These are phyloP conservation scores for Tethya wilhelma DNA, from an alignment of 37 sponge, comb jelly and placozoan species.

Conservation along the genomic window DNA sequence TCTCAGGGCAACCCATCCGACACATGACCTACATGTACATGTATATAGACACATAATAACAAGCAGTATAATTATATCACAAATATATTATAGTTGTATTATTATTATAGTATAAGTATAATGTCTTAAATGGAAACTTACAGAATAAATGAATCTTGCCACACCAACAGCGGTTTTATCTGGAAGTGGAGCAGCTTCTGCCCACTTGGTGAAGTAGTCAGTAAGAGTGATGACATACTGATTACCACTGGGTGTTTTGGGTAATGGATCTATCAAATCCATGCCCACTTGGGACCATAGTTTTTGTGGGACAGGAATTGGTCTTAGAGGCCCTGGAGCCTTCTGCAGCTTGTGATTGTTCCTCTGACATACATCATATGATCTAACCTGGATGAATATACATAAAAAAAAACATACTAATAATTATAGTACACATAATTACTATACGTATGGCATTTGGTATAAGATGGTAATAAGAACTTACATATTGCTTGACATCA, in stretches of 20 bases:
- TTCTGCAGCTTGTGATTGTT: conserved; percentile 17
- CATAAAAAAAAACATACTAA: too few relatives aligned
- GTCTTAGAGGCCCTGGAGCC: conserved; percentile 18
- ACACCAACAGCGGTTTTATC: conserved; percentile 41
- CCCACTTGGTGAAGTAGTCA: conserved; percentile 62
- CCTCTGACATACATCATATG: too few relatives aligned
- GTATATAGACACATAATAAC: not conserved
- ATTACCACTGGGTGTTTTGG: conserved; percentile 17
- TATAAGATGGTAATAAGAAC: too few relatives aligned
- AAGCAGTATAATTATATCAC: not conserved
- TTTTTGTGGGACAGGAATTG: conserved; percentile 29
- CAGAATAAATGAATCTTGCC: conserved; percentile 28
- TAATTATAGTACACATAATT: too few relatives aligned
- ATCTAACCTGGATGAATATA: too few relatives aligned
- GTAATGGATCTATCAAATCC: conserved; percentile 41
- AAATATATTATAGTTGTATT: not conserved
- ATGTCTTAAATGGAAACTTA: conserved; percentile 20
- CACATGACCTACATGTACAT: not conserved
- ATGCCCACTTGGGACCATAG: conserved; percentile 51
- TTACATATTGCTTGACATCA: not conserved
- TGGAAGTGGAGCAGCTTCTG: conserved; percentile 38
- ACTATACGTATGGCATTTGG: too few relatives aligned
- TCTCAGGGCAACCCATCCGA: conserved; percentile 25
- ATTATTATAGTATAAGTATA: not conserved
- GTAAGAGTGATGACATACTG: conserved; percentile 36